Conservation (phyloP, 2,888 invertebrate species). For the Erpobdella octoculata region DNA sequence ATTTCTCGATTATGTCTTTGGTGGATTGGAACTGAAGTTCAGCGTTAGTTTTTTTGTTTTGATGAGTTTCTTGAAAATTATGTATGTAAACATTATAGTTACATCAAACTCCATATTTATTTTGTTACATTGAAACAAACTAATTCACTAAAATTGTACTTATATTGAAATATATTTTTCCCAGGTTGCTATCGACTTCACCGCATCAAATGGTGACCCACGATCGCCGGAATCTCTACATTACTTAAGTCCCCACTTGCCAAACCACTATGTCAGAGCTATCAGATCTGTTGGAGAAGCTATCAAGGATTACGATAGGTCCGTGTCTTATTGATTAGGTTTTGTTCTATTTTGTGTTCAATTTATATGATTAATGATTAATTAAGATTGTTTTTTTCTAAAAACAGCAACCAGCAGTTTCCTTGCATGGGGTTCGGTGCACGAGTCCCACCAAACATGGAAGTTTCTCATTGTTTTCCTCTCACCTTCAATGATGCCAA, state of each 20-base stretch:
- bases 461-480: conserved; percentile 48
- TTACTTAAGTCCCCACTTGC: conserved; percentile 46
- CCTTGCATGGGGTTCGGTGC: conserved; percentile 51
- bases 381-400: neutral
- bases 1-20: conserved; percentile 49
- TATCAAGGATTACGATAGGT: conserved; percentile 51
- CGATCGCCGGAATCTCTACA: conserved; percentile 44
- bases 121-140: neutral
- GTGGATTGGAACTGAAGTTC: conserved; percentile 51
- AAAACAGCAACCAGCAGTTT: conserved; percentile 47
- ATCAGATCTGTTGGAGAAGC: conserved; percentile 47
- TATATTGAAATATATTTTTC: neutral
- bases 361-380: neutral
- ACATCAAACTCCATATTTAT: neutral
- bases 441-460: conserved; percentile 43
- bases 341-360: neutral
- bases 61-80: neutral
- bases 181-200: conserved; percentile 51
- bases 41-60: conserved; percentile 42
- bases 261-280: conserved; percentile 50
- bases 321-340: conserved; percentile 17
- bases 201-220: conserved; percentile 51
- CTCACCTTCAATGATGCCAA: conserved; percentile 46
- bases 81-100: neutral
- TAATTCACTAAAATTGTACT: neutral